Evolutionary conservation across 2,797 vertebrate genomes (phyloP), one percentile per base, ranked within the genome.

Genomic region (Danio aesculapii): DNA sequence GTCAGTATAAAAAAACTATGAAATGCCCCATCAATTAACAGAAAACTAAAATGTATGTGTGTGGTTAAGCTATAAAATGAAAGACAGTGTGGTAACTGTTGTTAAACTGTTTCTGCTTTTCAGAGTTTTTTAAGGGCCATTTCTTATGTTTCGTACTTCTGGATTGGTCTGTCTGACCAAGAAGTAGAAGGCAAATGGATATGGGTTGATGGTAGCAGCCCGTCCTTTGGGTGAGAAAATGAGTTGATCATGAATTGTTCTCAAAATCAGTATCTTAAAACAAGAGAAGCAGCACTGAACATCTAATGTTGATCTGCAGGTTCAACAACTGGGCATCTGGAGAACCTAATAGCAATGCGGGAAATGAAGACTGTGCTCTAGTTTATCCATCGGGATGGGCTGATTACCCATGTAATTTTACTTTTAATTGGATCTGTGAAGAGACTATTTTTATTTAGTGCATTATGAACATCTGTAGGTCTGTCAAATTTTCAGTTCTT

Each of bases 371-470:
- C n/a, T 58, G 69, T 58, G n/a, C 3, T 55, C 9, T 44, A 8
- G 1, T 43, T 11, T 14, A 0, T n/a, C 30, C 30, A 1, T 30
- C 1, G 14, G n/a, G 62, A 39, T 64, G 41, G 62, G 0, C 16
- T 16, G 62, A 64, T 44, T 4, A 41, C 16, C 4, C 0, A 72
- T 72, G 53, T 21, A 0, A 8, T 13, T 0, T 1, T 12, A 5
- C 4, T 30, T 30, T 3, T 8, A 21, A 75, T 7, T 75, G 44
- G 57, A 62, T 75, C 5, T 75, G 72, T 75, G 72, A 75, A 13
- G 47, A 61, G 46, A 46, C 5, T 30, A 30, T 30, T 30, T 30
- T 30, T 30, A 30, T 30, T 30, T 30, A 30, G 30, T 30, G 30
- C 30, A 30, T 30, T 30, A 30, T 30, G 30, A 30, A 30, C 30